These are phyloP conservation scores for Fragum whitleyi DNA, from an alignment of 2,888 invertebrate genomes.

Conservation along the genomic window DNA sequence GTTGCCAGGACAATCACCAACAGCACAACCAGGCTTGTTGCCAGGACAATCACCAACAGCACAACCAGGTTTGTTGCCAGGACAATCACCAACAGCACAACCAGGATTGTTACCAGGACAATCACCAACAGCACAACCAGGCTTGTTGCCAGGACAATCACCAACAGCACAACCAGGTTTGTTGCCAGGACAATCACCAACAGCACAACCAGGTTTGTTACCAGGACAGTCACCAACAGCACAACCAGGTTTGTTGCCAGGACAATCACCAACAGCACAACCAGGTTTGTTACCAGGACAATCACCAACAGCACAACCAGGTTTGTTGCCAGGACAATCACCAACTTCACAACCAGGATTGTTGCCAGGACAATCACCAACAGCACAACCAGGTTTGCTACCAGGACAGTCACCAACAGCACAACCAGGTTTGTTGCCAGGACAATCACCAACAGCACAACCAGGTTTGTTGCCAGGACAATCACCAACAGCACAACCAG, in stretches of 20 bases:
- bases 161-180: conserved; percentile 53
- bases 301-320: conserved; percentile 49
- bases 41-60: conserved; percentile 50
- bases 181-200: conserved; percentile 39
- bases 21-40: conserved; percentile 42
- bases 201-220: conserved; percentile 45
- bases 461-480: conserved; percentile 37
- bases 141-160: conserved; percentile 34
- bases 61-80: conserved; percentile 33
- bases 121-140: conserved; percentile 57
- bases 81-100: conserved; percentile 56
- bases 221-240: conserved; percentile 48
- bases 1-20: conserved; percentile 49
- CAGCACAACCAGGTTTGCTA: conserved; percentile 42
- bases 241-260: conserved; percentile 35
- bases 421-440: conserved; percentile 43
- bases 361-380: conserved; percentile 34
- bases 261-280: conserved; percentile 45
- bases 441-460: conserved; percentile 46
- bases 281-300: conserved; percentile 36
- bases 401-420: conserved; percentile 52
- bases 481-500: conserved; percentile 35
- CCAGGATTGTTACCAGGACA: conserved; percentile 42
- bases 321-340: conserved; percentile 33
- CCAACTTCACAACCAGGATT: conserved; percentile 43